Base-by-base conservation (phyloP, 2,113 vertebrate genomes). In the Rhombomys opimus region DNA sequence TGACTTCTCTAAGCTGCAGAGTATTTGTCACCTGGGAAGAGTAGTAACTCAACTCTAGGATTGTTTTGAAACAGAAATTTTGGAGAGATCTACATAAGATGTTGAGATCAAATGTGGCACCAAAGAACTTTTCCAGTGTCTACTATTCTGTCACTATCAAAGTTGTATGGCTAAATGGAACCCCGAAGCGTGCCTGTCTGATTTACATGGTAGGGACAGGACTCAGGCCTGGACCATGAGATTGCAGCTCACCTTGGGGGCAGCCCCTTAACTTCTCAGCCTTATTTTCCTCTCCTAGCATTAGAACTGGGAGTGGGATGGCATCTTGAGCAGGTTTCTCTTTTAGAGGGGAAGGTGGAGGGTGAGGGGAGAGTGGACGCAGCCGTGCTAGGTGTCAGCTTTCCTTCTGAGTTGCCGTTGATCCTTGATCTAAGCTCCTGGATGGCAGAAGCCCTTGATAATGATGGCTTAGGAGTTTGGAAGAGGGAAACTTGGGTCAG, bases 211-310 rank as follows among this genome's bases (percentile, higher is more conserved):
- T 57, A 13, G 54, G 52, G 70, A 30, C 23, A 61, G 67, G 59
- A 80, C 61, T 50, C 63, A 35, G 59, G 35, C 86, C 54, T 32
- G 88, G 68, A 65, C 35, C 9, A 0, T 41, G 35, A 89, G 77
- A 75, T 20, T 27, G 1, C 1, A 7, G 5, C 82, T 96, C 89
- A 96, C 92, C 95, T 95, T 93, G 86, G 96, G 96, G 91, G 72
- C 91, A 96, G 77, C 67, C 65, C 89, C 78, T 4, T 1, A 14
- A 54, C 54, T 63, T 68, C 63, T 85, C 20, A 0, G 32, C 12
- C 25, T 84, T 72, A 30, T 90, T 90, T 95, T 97, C 95, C 96
- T 95, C 95, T 96, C 93, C 46, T 95, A 67, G 78, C 25, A 7
- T 38, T 5, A 68, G 93, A 94, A 65, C 46, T 67, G 17, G 68